Percentiles rank a stretch among this genome's conserved stretches.
Evolutionary conservation across 2,888 invertebrate genomes (phyloP).

Genomic region (Automeris io): DNA sequence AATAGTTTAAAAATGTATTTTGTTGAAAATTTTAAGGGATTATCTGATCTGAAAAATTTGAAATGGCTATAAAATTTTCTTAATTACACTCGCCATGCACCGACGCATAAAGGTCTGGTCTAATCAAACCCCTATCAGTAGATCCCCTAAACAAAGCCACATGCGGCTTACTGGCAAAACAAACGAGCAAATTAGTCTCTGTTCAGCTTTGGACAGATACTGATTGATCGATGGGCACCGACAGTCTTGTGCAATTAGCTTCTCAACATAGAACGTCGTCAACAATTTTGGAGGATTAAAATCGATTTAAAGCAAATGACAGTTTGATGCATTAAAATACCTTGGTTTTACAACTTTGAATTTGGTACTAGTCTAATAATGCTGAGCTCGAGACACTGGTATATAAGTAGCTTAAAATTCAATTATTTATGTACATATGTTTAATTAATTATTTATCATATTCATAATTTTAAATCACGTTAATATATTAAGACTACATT

Average conservation of each 20-base stretch:
- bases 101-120: conserved; percentile 16
- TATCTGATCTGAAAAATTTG: too few relatives aligned
- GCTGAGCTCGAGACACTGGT: too few relatives aligned
- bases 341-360: too few relatives aligned
- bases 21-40: too few relatives aligned
- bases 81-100: conserved; percentile 21
- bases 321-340: neutral
- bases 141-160: conserved; percentile 34
- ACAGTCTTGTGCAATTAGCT: conserved; percentile 60
- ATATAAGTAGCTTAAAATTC: too few relatives aligned
- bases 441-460: too few relatives aligned
- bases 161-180: conserved; percentile 62
- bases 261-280: conserved; percentile 43
- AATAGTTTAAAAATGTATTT: too few relatives aligned
- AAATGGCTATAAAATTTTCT: too few relatives aligned
- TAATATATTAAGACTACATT: too few relatives aligned
- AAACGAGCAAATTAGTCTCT: conserved; percentile 71
- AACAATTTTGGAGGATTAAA: conserved; percentile 8
- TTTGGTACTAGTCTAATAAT: too few relatives aligned
- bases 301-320: conserved; percentile 1
- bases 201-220: conserved; percentile 56
- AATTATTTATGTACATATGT: too few relatives aligned
- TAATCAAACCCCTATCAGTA: conserved; percentile 41
- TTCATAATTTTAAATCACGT: too few relatives aligned
- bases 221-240: conserved; percentile 70